Evolutionary conservation across 37 sponge, comb jelly and placozoan genomes (phyloP), one percentile per base, ranked within the genome.

Genomic region (Spongilla lacustris): DNA sequence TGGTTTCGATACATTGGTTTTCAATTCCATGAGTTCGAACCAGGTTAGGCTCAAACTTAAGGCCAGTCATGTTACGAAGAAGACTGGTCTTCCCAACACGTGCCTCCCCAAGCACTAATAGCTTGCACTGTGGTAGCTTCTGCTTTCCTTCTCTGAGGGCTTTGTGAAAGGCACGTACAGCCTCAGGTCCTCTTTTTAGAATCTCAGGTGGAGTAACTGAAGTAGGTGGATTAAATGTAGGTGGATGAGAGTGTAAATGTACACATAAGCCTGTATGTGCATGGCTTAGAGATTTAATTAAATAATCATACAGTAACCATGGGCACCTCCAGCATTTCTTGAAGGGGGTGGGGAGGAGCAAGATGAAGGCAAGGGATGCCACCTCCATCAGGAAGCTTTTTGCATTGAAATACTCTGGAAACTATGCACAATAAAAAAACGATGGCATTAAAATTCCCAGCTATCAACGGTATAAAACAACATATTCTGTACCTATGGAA

Each of bases 51-150:
- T 36, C 25, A 31, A 89, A 89, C 24, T 73, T 32, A 68, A 67
- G 50, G 28, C 89, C 80, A 34, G 72, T 67, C 11, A 89, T 38
- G 19, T 71, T 41, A n/a, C 74, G 66, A 77, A 76, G 31, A 4
- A 88, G 66, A 31, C 83, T 83, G 30, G 92, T 91, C 49, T 91
- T 91, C 29, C 92, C 92, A 24, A 84, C 85, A 1, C 88, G 36
- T 69, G 78, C 74, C 49, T 92, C 89, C 14, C 92, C 92, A 5
- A 92, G 81, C 17, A 87, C 37, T 17, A 92, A 27, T 66, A 92
- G 46, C 19, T 85, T 81, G 67, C 84, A 84, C n/a, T 80, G 88
- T n/a, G 85, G 85, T 24, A 92, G 84, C 67, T 73, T 81, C 21
- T 82, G 72, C 80, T 79, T 89, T 17, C 89, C 89, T 14, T 73